Conservation (phyloP, 1,140 invertebrate species). For the Bombus breviceps region DNA sequence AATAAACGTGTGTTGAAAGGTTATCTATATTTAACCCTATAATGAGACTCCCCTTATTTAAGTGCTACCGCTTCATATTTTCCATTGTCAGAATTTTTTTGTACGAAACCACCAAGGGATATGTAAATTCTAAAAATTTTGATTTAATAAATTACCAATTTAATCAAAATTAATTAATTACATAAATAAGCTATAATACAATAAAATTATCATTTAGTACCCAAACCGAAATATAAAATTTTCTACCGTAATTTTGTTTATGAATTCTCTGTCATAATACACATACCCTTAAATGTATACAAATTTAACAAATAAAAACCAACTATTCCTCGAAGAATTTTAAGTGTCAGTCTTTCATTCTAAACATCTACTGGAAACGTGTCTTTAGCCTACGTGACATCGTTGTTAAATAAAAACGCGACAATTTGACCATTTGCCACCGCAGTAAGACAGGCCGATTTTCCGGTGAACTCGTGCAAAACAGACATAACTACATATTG, state of each 20-base stretch:
- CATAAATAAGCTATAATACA: too few species aligned
- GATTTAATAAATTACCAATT: background rate
- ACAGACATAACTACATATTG: slow-evolving; percentile 14
- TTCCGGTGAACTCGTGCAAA: slow-evolving; percentile 11
- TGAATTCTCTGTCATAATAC: too few species aligned
- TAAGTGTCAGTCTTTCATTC: background rate
- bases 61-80: background rate
- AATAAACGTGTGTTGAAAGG: background rate
- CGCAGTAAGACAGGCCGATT: background rate
- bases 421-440: background rate
- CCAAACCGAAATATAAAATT: too few species aligned
- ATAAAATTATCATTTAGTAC: too few species aligned
- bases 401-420: background rate
- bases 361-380: background rate
- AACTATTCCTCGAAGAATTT: too few species aligned
- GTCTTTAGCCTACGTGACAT: too few species aligned
- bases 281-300: too few species aligned
- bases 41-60: background rate
- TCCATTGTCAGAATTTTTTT: background rate
- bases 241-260: too few species aligned
- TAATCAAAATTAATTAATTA: too few species aligned
- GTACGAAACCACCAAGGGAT: background rate
- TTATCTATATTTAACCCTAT: background rate
- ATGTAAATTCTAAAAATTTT: background rate
- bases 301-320: background rate